Percentiles rank a stretch among this genome's conserved stretches.
Conservation (phyloP, 2,113 vertebrate genomes). For the Cacatua alba region DNA sequence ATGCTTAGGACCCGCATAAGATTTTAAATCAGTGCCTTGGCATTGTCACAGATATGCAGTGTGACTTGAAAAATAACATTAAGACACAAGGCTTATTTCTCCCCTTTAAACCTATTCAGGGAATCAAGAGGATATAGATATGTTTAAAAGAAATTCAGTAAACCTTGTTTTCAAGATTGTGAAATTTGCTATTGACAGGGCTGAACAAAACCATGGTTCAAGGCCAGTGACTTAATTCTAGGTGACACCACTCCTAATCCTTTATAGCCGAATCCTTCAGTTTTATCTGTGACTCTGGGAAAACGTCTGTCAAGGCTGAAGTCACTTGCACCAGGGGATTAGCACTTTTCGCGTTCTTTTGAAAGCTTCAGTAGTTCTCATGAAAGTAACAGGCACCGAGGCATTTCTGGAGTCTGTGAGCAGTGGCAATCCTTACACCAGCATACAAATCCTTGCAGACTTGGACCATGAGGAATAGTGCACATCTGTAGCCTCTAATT, state of each 20-base stretch:
- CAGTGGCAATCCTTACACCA: background rate
- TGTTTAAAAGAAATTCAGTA: constrained; percentile 7
- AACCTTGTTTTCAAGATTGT: background rate
- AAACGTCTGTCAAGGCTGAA: constrained; percentile 33
- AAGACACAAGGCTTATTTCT: background rate
- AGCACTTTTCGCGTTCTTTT: background rate
- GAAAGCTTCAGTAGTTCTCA: constrained; percentile 10
- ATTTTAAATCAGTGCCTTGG: background rate
- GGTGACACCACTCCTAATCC: constrained; percentile 10
- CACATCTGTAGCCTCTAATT: background rate
- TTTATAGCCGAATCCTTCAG: constrained; percentile 24
- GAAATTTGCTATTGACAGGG: background rate
- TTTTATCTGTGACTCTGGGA: constrained; percentile 31
- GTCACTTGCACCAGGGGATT: constrained; percentile 7
- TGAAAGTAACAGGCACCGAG: background rate
- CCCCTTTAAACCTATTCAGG: background rate
- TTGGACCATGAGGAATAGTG: background rate
- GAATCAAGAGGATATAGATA: background rate
- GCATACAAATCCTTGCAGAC: background rate
- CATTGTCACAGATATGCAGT: background rate
- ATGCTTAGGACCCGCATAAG: background rate
- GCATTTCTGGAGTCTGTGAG: background rate
- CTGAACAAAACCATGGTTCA: background rate
- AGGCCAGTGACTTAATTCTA: background rate
- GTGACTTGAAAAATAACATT: background rate